A percentile compares a stretch with the other conserved stretches of the same genome.
Conservation (phyloP, 2,797 vertebrate genomes). For the Dipus sagitta region DNA sequence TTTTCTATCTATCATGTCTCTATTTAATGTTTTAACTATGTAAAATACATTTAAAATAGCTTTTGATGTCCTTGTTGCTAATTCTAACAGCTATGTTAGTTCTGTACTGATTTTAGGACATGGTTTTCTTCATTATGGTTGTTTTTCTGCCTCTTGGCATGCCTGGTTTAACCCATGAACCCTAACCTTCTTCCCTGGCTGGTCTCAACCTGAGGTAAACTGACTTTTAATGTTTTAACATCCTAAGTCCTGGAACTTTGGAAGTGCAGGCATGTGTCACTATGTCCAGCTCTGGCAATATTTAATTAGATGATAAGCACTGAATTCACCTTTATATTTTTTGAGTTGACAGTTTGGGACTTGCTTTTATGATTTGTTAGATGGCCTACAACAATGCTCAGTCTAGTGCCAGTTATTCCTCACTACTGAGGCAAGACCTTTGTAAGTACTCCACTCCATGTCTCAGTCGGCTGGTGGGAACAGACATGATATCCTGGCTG, state of each 20-base stretch:
- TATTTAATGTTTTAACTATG: constrained; percentile 41
- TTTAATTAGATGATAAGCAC: neutral
- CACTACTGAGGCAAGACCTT: neutral
- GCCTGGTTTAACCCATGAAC: neutral
- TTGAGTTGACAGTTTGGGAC: neutral
- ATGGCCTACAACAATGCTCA: neutral
- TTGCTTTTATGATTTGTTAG: neutral
- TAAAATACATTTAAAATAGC: constrained; percentile 33
- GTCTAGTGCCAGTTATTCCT: neutral
- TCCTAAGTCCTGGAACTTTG: neutral
- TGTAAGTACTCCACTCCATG: neutral
- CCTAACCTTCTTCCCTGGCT: neutral
- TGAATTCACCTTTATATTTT: neutral
- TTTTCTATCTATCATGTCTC: neutral
- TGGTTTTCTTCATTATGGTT: constrained; percentile 47
- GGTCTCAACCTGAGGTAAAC: too few relatives aligned
- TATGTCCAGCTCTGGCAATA: neutral
- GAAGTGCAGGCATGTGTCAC: neutral
- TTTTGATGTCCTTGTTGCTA: neutral
- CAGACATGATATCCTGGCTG: neutral
- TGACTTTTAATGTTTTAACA: neutral
- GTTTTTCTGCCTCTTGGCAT: constrained; percentile 3
- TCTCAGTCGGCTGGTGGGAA: neutral
- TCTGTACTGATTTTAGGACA: neutral
- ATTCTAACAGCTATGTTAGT: constrained; percentile 1